Evolutionary conservation across 2,797 vertebrate genomes (phyloP), one percentile per base, ranked within the genome.

Genomic region (Acrossocheilus fasciatus): DNA sequence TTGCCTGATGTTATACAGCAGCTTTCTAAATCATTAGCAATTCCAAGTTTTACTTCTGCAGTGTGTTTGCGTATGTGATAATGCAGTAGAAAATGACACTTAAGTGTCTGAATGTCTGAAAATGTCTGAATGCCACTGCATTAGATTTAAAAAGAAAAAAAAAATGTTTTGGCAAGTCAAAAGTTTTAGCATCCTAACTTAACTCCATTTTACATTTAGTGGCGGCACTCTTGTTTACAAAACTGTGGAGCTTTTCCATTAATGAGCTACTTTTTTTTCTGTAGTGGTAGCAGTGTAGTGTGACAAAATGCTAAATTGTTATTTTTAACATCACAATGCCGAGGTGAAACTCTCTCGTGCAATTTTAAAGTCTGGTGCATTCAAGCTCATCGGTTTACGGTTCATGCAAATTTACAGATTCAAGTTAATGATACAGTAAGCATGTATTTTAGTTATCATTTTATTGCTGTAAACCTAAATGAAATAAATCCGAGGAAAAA

Each of bases 21-120:
- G 92, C 93, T 95, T 93, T 91, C 93, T 95, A 95, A 95, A 94
- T 94, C 91, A 93, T 94, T 94, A 94, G 91, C 92, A 94, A 94
- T 94, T 95, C 93, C 89, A 93, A 92, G 43, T 91, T 91, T 90
- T 91, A 92, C 94, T 92, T 93, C 93, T 93, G 92, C 92, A 92
- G 93, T 90, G 93, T n/a, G 45, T 64, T 17, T 69, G 18, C 43
- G 79, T 83, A 75, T 23, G 30, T 76, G 74, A 76, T 54, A 23
- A 54, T 34, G 6, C 6, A 23, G 50, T 14, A 14, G 50, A 77
- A 39, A 77, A 36, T 8, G 3, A 77, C 74, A 36, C 18, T 76
- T 18, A 14, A 34, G 15, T 26, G 26, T 26, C 26, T 26, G 26
- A 26, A 26, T 26, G 26, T 26, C 26, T 30, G 47, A 36, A 74